Conservation (phyloP, 2,888 invertebrate species). For the Escarpia spicata region DNA sequence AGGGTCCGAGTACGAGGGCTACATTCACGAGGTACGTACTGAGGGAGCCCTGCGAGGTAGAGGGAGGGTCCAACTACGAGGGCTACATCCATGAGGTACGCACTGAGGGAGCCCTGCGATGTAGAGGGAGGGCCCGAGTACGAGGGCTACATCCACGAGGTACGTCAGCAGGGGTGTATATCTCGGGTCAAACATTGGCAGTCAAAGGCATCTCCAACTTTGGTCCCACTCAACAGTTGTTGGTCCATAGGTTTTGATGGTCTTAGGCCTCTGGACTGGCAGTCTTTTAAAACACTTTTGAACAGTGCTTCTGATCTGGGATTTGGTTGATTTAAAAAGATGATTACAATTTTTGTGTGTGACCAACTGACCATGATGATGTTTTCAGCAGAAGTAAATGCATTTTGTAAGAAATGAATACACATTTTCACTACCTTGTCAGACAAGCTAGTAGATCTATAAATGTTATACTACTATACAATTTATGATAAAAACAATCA, state of each 20-base stretch:
- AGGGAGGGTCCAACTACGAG: conserved; percentile 54
- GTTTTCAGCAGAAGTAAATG: too few species aligned
- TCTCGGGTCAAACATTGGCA: conserved; percentile 52
- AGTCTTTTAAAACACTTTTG: conserved; percentile 30
- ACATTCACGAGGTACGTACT: conserved; percentile 58
- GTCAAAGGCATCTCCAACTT: conserved; percentile 49
- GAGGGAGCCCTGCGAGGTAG: conserved; percentile 53
- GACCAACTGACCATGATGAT: too few species aligned
- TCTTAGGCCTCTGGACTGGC: too few species aligned
- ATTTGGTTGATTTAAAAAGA: too few species aligned
- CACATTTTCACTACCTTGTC: too few species aligned
- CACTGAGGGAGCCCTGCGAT: conserved; percentile 52
- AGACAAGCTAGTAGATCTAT: too few species aligned
- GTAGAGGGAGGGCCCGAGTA: conserved; percentile 50
- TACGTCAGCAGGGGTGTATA: conserved; percentile 30
- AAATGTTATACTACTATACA: too few species aligned
- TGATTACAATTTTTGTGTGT: too few species aligned
- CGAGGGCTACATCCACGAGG: conserved; percentile 63
- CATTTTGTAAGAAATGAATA: too few species aligned
- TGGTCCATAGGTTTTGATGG: too few species aligned
- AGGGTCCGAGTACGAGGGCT: conserved; percentile 58
- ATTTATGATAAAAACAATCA: too few species aligned
- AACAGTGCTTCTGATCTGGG: too few species aligned
- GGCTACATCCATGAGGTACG: conserved; percentile 62
- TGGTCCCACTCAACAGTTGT: conserved; percentile 28